A percentile compares a stretch with the other conserved stretches of the same genome.
Conservation (phyloP, 1,140 invertebrate species). For the Zaprionus ghesquierei region DNA sequence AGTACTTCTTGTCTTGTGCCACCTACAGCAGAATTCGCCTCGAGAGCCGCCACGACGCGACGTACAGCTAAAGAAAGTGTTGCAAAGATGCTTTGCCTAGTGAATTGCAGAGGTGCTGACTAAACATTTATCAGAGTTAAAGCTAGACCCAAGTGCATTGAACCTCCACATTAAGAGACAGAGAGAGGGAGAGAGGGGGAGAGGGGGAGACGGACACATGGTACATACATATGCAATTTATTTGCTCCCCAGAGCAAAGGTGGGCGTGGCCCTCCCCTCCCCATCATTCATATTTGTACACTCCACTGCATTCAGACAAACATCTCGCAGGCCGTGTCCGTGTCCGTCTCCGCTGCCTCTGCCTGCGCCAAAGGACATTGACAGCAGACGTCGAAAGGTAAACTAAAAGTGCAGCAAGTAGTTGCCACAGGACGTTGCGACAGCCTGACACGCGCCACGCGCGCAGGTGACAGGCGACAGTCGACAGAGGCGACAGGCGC, state of each 20-base stretch:
- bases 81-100: constrained; percentile 39
- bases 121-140: constrained; percentile 66
- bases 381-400: constrained; percentile 62
- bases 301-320: constrained; percentile 68
- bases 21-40: constrained; percentile 4
- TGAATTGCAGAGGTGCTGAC: constrained; percentile 48
- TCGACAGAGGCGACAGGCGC: constrained; percentile 28
- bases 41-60: not conserved
- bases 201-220: not conserved
- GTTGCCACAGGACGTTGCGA: constrained; percentile 52
- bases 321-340: constrained; percentile 4
- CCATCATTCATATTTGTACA: constrained; percentile 77
- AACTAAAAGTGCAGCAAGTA: constrained; percentile 58
- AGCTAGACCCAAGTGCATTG: constrained; percentile 54
- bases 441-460: constrained; percentile 29
- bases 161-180: constrained; percentile 36
- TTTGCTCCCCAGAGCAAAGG: constrained; percentile 44
- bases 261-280: constrained; percentile 57
- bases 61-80: constrained; percentile 33
- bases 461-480: constrained; percentile 56
- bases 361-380: constrained; percentile 49
- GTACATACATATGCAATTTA: constrained; percentile 55
- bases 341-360: constrained; percentile 1
- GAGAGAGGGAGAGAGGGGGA: not conserved
- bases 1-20: no score